Conservation (phyloP, 2,888 invertebrate species). For the Cataglyphis altisquamis region DNA sequence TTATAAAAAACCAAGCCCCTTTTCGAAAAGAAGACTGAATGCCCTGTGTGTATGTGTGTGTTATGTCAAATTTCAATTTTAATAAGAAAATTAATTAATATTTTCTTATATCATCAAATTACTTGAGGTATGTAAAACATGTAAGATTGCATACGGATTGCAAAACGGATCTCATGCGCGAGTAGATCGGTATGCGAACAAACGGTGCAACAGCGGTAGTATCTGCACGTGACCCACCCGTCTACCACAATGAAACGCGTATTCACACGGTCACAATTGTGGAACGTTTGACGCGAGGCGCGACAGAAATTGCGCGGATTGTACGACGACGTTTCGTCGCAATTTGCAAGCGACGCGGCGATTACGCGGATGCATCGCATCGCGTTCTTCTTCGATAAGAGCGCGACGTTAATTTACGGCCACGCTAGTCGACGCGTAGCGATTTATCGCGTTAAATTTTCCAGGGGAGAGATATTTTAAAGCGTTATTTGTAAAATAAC, state of each 20-base stretch:
- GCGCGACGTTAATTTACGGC: slow-evolving; percentile 36
- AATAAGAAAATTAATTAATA: slow-evolving; percentile 4
- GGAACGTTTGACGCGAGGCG: neutral
- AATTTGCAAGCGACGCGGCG: slow-evolving; percentile 42
- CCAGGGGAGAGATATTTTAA: neutral
- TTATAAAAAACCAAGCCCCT: neutral
- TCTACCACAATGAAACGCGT: neutral
- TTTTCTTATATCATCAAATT: neutral
- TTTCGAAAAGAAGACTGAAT: neutral
- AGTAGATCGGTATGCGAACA: neutral
- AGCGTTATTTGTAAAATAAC: neutral
- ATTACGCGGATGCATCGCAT: slow-evolving; percentile 32
- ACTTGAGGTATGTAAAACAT: neutral
- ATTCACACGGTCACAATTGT: slow-evolving; percentile 18
- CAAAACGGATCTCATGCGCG: neutral
- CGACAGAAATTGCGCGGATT: slow-evolving; percentile 36
- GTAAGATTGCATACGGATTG: no score
- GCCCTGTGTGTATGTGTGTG: no score
- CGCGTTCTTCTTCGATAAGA: slow-evolving; percentile 53
- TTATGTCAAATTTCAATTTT: neutral
- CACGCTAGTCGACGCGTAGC: neutral
- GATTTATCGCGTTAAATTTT: slow-evolving; percentile 33
- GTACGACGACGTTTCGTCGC: slow-evolving; percentile 1
- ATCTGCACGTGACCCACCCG: neutral
- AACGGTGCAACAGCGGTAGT: neutral